These are phyloP conservation scores for Morinoia aosen DNA, from an alignment of 2,888 invertebrate genomes.

Conservation along the genomic window DNA sequence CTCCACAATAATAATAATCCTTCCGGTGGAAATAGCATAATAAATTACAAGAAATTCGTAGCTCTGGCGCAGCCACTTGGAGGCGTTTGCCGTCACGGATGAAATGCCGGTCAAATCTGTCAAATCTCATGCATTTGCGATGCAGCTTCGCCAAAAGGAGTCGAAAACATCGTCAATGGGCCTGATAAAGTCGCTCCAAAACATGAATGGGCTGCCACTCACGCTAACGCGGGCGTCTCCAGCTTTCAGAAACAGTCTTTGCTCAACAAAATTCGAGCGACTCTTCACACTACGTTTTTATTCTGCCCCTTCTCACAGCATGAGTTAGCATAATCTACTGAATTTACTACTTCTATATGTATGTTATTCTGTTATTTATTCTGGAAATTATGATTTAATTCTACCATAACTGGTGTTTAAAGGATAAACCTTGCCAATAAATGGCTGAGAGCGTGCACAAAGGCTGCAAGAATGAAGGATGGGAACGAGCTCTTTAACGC, in stretches of 20 bases:
- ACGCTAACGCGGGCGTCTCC: neutral
- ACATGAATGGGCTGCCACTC: constrained; percentile 17
- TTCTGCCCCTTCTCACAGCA: neutral
- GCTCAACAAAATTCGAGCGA: neutral
- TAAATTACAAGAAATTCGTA: neutral
- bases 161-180: neutral
- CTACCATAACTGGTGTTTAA: too few relatives aligned
- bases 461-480: too few relatives aligned
- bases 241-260: constrained; percentile 3
- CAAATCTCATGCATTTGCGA: neutral
- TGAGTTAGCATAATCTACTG: neutral
- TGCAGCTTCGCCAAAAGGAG: neutral
- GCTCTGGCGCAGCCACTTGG: neutral
- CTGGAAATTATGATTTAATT: neutral
- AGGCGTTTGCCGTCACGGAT: neutral
- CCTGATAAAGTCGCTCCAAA: neutral
- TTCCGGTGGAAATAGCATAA: neutral
- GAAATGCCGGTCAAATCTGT: constrained; percentile 3
- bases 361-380: neutral
- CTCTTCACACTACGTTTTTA: neutral
- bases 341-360: neutral
- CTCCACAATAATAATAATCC: neutral
- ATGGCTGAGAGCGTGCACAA: too few relatives aligned
- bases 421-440: too few relatives aligned
- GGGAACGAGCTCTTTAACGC: too few relatives aligned